phyloP scores from a whole-genome alignment of 2,888 invertebrate genomes.

The Eupithecia tripunctaria region DNA sequence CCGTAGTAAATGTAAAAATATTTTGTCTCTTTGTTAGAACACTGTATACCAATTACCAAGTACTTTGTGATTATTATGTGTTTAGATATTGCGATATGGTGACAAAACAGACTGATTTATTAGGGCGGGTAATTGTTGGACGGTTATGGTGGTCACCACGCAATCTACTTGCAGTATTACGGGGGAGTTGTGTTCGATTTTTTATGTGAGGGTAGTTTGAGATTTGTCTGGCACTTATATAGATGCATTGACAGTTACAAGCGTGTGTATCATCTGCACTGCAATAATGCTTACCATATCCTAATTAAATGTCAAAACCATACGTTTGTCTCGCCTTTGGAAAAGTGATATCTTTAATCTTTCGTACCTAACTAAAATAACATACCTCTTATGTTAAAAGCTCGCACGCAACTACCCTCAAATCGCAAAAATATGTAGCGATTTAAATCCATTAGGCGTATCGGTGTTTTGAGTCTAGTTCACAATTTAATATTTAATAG shows the following conservation, averaged over 20 bases:
- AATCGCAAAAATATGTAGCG: conserved; percentile 58
- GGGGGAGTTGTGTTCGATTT: conserved; percentile 60
- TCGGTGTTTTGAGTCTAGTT: conserved; percentile 80
- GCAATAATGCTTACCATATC: neutral
- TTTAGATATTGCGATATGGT: conserved; percentile 66
- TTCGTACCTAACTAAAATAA: neutral
- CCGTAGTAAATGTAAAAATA: conserved; percentile 40
- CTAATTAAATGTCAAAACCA: neutral
- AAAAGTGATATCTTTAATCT: neutral
- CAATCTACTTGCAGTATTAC: conserved; percentile 70
- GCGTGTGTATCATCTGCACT: neutral
- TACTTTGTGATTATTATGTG: conserved; percentile 73
- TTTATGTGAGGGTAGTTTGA: conserved; percentile 13
- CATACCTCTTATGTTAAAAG: conserved; percentile 12
- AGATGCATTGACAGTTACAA: neutral
- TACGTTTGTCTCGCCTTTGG: neutral
- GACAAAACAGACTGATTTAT: conserved; percentile 73
- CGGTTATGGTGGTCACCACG: conserved; percentile 51
- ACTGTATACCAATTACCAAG: conserved; percentile 74
- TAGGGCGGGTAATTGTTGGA: conserved; percentile 62
- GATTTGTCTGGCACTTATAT: neutral
- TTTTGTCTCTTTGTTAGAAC: conserved; percentile 74
- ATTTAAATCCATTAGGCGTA: conserved; percentile 76
- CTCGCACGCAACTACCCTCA: conserved; percentile 64
- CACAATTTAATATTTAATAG: conserved; percentile 61